Percentiles rank a stretch among this genome's conserved stretches.
These are phyloP conservation scores for Formica exsecta DNA, from an alignment of 1,140 invertebrate genomes.

Conservation along the genomic window DNA sequence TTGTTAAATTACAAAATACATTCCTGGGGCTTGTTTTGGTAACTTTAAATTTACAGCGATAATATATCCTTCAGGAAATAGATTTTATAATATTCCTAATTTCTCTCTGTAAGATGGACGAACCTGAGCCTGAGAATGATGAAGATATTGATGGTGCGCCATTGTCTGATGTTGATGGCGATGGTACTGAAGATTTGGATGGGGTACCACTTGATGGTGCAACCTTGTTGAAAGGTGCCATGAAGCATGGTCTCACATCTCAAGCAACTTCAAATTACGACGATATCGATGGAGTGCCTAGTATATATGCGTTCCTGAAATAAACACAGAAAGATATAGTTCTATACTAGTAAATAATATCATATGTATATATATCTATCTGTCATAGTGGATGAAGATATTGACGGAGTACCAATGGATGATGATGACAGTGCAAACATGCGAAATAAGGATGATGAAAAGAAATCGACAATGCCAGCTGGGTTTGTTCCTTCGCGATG, in stretches of 20 bases:
- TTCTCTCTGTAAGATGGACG: constrained; percentile 77
- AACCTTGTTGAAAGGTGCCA: constrained; percentile 90
- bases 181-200: constrained; percentile 90
- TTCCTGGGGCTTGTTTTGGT: constrained; percentile 91
- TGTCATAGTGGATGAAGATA: constrained; percentile 92
- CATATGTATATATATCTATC: background rate
- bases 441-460: constrained; percentile 81
- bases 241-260: constrained; percentile 87
- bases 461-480: constrained; percentile 86
- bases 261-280: constrained; percentile 86
- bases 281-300: constrained; percentile 92
- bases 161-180: constrained; percentile 89
- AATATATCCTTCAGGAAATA: background rate
- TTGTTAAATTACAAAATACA: constrained; percentile 95
- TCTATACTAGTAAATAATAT: background rate
- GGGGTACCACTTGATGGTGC: constrained; percentile 94
- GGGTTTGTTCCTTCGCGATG: constrained; percentile 96
- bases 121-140: constrained; percentile 85
- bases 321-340: constrained; percentile 18
- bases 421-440: constrained; percentile 82
- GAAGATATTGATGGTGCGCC: constrained; percentile 90
- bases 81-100: constrained; percentile 21
- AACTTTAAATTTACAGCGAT: constrained; percentile 44
- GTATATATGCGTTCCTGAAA: constrained; percentile 84
- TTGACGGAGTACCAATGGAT: constrained; percentile 93